A percentile compares a stretch with the other conserved stretches of the same genome.
phyloP scores from a whole-genome alignment of 2,113 vertebrate genomes.

The human (Homo sapiens) region DNA sequence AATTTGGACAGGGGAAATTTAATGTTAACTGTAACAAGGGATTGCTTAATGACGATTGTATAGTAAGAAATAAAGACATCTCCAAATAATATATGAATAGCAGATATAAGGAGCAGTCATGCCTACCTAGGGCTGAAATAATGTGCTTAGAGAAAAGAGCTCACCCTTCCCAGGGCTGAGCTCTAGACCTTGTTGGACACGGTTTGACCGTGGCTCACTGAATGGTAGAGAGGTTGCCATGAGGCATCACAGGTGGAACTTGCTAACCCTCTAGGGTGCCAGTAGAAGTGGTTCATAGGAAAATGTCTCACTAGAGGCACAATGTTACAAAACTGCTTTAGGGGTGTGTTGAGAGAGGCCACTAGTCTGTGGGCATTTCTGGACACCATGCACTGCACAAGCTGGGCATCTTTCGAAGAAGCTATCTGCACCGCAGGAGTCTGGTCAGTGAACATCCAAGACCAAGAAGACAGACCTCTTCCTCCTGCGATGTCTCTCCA shows the following conservation, averaged over 20 bases:
- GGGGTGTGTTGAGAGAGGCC: background rate
- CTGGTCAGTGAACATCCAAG: background rate
- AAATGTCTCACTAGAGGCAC: background rate
- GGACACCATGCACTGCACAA: background rate
- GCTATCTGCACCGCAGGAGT: background rate
- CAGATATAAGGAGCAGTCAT: background rate
- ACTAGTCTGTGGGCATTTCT: accelerated
- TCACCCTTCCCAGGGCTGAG: accelerated
- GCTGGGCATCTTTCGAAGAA: background rate
- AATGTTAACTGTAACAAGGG: background rate
- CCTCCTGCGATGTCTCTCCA: background rate
- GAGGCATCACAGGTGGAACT: background rate
- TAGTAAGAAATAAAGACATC: background rate
- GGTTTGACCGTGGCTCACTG: accelerated
- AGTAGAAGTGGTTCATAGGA: background rate
- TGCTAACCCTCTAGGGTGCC: background rate
- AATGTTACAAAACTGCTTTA: background rate
- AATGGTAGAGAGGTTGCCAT: background rate
- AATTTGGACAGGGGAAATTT: background rate
- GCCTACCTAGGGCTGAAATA: background rate
- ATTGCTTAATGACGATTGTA: background rate
- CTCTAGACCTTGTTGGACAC: background rate
- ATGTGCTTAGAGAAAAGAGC: background rate
- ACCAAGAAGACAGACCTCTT: background rate
- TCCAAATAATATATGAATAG: background rate